Percentiles rank a stretch among this genome's conserved stretches.
These are phyloP conservation scores for Lonchura striata DNA, from an alignment of 2,113 vertebrate genomes.

Conservation along the genomic window DNA sequence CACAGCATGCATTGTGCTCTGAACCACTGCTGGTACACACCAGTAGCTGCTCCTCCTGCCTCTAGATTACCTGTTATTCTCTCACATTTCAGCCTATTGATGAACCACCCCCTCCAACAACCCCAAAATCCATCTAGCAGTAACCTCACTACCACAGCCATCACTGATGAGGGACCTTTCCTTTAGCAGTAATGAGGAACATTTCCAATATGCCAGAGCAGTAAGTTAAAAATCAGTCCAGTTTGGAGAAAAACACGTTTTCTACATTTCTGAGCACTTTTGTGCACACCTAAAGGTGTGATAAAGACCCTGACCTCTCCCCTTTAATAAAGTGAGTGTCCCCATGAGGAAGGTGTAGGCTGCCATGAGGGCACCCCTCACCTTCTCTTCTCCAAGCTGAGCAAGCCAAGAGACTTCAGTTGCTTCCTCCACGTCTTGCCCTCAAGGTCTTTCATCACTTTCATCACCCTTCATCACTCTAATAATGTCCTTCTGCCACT, in stretches of 20 bases:
- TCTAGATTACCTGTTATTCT: neutral
- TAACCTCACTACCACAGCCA: neutral
- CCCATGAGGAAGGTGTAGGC: neutral
- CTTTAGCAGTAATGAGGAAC: neutral
- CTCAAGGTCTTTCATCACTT: neutral
- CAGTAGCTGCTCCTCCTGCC: neutral
- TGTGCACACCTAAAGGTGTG: neutral
- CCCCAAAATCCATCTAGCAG: neutral
- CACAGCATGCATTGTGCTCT: accelerated
- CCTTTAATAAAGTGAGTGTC: neutral
- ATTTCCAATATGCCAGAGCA: neutral
- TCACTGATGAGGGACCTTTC: neutral
- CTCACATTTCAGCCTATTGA: neutral
- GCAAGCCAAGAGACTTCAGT: neutral
- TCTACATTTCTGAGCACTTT: neutral
- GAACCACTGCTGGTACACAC: neutral
- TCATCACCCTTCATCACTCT: neutral
- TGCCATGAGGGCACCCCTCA: neutral
- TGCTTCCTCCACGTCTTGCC: neutral
- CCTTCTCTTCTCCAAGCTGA: neutral
- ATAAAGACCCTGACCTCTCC: neutral
- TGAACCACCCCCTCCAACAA: neutral
- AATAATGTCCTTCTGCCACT: neutral
- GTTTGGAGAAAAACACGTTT: neutral
- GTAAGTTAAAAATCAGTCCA: neutral